Evolutionary conservation across 2,113 vertebrate genomes (phyloP).

Genomic region (Macroglossus sobrinus): DNA sequence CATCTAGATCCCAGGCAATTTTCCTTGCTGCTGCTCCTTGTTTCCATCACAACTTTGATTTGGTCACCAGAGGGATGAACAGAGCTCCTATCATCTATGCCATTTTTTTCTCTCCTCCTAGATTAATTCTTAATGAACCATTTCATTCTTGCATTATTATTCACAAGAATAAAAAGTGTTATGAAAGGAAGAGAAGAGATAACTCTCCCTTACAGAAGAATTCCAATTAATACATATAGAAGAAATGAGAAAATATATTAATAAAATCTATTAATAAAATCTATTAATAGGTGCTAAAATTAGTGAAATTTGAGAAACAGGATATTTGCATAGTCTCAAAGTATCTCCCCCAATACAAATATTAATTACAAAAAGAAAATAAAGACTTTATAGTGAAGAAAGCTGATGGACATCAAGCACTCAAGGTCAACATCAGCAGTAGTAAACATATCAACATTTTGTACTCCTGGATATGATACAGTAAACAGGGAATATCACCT

Average conservation of each 20-base stretch:
- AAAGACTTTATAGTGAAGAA: neutral
- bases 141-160: neutral
- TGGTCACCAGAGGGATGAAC: too few species aligned
- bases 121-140: neutral
- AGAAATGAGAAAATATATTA: neutral
- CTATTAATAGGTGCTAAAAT: neutral
- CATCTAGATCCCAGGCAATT: too few species aligned
- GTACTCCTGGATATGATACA: neutral
- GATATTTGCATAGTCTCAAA: neutral
- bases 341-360: neutral
- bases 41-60: too few species aligned
- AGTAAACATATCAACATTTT: neutral
- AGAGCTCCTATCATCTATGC: too few species aligned
- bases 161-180: neutral
- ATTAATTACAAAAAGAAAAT: constrained; percentile 10
- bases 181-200: neutral
- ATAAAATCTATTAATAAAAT: neutral
- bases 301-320: neutral
- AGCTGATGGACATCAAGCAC: neutral
- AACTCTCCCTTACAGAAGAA: neutral
- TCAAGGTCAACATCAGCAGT: neutral
- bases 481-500: neutral
- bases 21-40: too few species aligned
- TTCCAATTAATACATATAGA: neutral
- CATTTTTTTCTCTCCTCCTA: neutral